Percentiles rank a stretch among this genome's conserved stretches.
Conservation (phyloP, 2,888 invertebrate genomes). For the Polymixis flavicincta region DNA sequence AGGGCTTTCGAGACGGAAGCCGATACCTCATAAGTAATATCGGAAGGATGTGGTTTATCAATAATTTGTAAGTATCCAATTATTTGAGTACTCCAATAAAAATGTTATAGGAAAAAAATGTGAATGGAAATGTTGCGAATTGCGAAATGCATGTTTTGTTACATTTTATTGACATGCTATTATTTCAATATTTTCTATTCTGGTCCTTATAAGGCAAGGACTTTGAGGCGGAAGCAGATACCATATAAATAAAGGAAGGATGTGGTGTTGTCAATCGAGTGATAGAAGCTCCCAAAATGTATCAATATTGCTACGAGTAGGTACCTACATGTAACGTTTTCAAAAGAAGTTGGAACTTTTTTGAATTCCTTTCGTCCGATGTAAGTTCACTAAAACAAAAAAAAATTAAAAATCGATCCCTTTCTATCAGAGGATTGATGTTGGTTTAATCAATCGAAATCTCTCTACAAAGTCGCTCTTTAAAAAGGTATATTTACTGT, state of each 20-base stretch:
- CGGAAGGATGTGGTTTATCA: slow-evolving; percentile 80
- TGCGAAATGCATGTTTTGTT: no score
- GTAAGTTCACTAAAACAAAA: neutral
- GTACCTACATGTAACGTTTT: slow-evolving; percentile 3
- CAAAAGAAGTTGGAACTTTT: neutral
- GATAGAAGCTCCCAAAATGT: slow-evolving; percentile 43
- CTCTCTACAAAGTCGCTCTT: neutral
- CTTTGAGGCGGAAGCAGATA: slow-evolving; percentile 44
- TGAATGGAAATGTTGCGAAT: neutral
- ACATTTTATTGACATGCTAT: neutral
- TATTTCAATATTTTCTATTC: slow-evolving; percentile 30
- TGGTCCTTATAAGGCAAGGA: slow-evolving; percentile 76
- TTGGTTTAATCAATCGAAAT: no score
- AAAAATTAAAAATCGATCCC: neutral
- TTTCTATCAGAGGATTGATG: neutral
- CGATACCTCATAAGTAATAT: slow-evolving; percentile 66
- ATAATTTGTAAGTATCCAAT: slow-evolving; percentile 15
- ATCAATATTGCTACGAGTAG: slow-evolving; percentile 19
- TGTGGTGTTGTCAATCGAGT: slow-evolving; percentile 39
- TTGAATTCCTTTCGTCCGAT: neutral
- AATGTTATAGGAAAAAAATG: neutral
- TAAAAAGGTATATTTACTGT: neutral
- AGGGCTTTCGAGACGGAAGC: slow-evolving; percentile 64
- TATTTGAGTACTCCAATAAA: neutral
- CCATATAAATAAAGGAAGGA: slow-evolving; percentile 58